Conservation (phyloP, 1,140 invertebrate genomes). For the Megalonaias nervosa region DNA sequence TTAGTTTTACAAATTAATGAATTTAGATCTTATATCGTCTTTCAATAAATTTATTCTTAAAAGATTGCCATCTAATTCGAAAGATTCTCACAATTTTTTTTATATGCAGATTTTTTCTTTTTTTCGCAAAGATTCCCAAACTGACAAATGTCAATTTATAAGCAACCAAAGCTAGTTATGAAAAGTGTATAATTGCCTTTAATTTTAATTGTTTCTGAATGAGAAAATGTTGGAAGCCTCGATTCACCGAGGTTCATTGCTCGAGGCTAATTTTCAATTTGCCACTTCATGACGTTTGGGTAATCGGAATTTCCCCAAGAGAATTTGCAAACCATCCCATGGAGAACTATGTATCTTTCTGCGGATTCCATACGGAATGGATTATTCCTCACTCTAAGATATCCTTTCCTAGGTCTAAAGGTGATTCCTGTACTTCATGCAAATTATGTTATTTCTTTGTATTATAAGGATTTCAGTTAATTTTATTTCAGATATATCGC, state of each 20-base stretch:
- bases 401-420: not conserved
- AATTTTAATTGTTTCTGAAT: slow-evolving; percentile 30
- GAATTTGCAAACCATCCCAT: slow-evolving; percentile 65
- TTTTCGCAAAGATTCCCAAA: too few species aligned
- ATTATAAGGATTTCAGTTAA: too few species aligned
- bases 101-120: too few species aligned
- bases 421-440: not conserved
- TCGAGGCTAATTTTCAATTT: slow-evolving; percentile 38
- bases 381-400: not conserved
- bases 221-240: slow-evolving; percentile 47
- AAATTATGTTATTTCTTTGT: not conserved
- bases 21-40: too few species aligned
- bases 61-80: too few species aligned
- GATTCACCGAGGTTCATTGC: slow-evolving; percentile 38
- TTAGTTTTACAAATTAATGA: too few species aligned
- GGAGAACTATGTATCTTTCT: slow-evolving; percentile 50
- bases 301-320: slow-evolving; percentile 62
- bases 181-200: slow-evolving; percentile 25
- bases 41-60: too few species aligned
- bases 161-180: not conserved
- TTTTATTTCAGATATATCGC: too few species aligned
- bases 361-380: slow-evolving; percentile 18
- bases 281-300: slow-evolving; percentile 60
- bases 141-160: too few species aligned
- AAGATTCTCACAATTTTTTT: too few species aligned